Evolutionary conservation across 2,113 vertebrate species (phyloP), one percentile per base, ranked within the genome.

Genomic region (Panurus biarmicus): DNA sequence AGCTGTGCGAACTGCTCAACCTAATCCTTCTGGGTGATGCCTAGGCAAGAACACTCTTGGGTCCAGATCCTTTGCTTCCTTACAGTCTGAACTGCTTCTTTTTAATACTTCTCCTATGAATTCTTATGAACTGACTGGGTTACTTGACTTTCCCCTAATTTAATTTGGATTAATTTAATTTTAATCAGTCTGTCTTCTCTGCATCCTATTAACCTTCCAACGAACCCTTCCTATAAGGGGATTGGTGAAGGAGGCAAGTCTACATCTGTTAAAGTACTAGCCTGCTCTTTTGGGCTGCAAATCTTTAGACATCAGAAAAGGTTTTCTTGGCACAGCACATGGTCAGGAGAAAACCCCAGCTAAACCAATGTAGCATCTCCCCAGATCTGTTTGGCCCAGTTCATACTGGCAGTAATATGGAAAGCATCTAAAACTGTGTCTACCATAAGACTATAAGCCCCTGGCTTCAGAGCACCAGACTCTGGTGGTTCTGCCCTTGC

Each of bases 111-210:
- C 53, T 35, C 64, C 62, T 57, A 29, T 28, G 67, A 89, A 72
- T 83, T 89, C 76, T 94, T 67, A 73, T 26, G 44, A 93, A 73
- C 65, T 4, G 7, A 36, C 69, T 76, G 74, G 44, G 47, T 89
- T 85, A 54, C 67, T 92, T 83, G 90, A 56, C 64, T 95, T 92
- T 67, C 53, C 40, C 21, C 13, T 94, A 89, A 94, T 96, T 96
- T 95, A 96, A 92, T 95, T 95, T 92, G 73, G 31, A 92, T 93
- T 93, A 76, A 85, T 94, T 96, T 88, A 76, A 65, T 93, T 96
- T 95, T 93, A 95, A 95, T 91, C 84, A 80, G 80, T 47, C 74
- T 94, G 35, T 83, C 84, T 87, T 94, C 92, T 95, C 86, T 83
- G 89, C 86, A 91, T 88, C 84, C 67, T 84, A 94, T 96, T 97